Evolutionary conservation across 1,140 invertebrate species (phyloP).

Genomic region (Asbolus verrucosus): DNA sequence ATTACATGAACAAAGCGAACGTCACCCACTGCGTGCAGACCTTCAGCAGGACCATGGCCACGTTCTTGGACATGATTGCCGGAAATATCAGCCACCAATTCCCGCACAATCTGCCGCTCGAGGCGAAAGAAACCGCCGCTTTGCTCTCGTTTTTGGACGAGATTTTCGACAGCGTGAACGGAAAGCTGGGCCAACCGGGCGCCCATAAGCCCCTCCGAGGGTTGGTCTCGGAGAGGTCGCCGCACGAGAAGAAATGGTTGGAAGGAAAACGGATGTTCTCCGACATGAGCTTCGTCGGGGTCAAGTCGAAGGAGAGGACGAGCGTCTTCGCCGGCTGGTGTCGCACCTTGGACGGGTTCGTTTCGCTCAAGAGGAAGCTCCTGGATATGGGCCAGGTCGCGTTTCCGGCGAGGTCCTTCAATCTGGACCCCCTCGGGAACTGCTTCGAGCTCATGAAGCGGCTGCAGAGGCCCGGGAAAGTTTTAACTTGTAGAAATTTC

Average conservation of each 20-base stretch:
- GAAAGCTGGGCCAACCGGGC: not conserved
- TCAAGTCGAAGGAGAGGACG: not conserved
- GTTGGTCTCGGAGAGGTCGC: not conserved
- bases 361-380: not conserved
- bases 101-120: not conserved
- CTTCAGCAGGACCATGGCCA: not conserved
- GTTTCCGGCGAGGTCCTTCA: not conserved
- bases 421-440: not conserved
- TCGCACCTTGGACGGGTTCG: not conserved
- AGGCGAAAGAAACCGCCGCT: not conserved
- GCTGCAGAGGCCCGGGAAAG: too few species aligned
- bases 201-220: conserved; percentile 10
- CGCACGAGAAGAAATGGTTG: not conserved
- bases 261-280: not conserved
- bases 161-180: conserved; percentile 1
- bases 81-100: not conserved
- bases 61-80: not conserved
- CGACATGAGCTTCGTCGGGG: not conserved
- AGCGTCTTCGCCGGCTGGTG: not conserved
- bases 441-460: not conserved
- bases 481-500: not conserved
- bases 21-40: not conserved
- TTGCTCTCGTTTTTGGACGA: not conserved
- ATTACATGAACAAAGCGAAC: not conserved
- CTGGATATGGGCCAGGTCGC: not conserved